Base-by-base conservation (phyloP, 2,888 invertebrate species). In the Dione vanillae region DNA sequence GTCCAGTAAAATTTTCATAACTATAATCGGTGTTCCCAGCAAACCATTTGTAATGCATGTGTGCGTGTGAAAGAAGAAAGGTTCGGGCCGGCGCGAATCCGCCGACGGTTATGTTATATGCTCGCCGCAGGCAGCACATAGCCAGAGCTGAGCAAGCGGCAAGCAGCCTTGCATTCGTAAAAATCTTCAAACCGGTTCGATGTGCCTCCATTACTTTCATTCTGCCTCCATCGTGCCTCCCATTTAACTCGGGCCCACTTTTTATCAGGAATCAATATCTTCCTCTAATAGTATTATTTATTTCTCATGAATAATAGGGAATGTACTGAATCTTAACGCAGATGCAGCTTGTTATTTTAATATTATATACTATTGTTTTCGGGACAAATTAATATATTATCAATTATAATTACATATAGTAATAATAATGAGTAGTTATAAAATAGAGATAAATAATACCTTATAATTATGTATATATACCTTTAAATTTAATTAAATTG, bases 261-360 rank as follows among this genome's bases (percentile, higher is more conserved):
- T 93, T 93, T 93, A 93, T 93, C 93, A 88, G 90, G 87, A 92
- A 92, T 93, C 91, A 91, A 92, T 92, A 93, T 93, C 93, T 92
- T 91, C 83, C 88, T 91, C 92, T 92, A 92, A 91, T 93, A 92
- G 91, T 92, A 93, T 93, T 92, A 92, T 93, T 93, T 92, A 92
- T 93, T 91, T 91, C 91, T 92, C 92, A 92, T 92, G 92, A 92
- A 92, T 92, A 92, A 92, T 85, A 86, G 85, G 86, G 89, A 89
- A 90, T 90, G 90, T 90, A 90, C 88, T 89, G 91, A 86, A 91
- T 89, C 89, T 88, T 89, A 91, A 92, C 88, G 90, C 88, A 88
- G 89, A 88, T 90, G 88, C 89, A 87, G 88, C 88, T 88, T 84
- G 87, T 90, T 90, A 89, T 88, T 84, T 87, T 89, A 90, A 90